Base-by-base conservation (phyloP, 2,888 invertebrate species). In the Acholoe squamosa region DNA sequence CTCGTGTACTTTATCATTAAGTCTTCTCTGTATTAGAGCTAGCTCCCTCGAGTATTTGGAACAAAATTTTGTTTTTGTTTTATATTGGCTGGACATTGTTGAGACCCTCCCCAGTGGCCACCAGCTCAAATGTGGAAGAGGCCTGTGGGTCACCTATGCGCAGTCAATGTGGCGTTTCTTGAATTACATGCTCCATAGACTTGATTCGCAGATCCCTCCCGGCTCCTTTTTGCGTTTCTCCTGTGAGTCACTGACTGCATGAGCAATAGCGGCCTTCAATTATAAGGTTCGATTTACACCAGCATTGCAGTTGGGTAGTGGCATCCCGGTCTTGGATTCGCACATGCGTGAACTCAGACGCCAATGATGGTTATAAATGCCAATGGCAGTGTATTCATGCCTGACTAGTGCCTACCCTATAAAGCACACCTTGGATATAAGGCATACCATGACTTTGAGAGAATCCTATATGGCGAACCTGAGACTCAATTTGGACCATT, bases 151-250 rank as follows among this genome's bases (percentile, higher is more conserved):
- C 71, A 25, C 71, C 25, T 7, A 28, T 25, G 71, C 71, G 71
- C 71, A 28, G 71, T 71, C 71, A 71, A 16, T 0, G 28, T 61
- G 71, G 71, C 71, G 71, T 25, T 25, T 28, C 71, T 61, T 28
- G 28, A 25, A 71, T 71, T 25, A 71, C 71, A 71, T 71, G 71
- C 28, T 71, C 71, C 71, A 28, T 28, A n/a, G 25, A 71, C 61
- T 61, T n/a, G 61, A 7, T 61, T n/a, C 61, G n/a, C 61, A n/a
- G 61, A 61, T 61, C 61, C 61, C 61, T n/a, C 3, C n/a, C n/a
- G 61, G 5, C 61, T 19, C 43, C 43, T 10, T 43, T 43, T 43
- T 43, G 43, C 43, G 5, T 7, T 43, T 1, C 12, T 3, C 14
- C 22, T 61, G n/a, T 61, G 61, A 61, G 61, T 61, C 61, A 61